A percentile compares a stretch with the other conserved stretches of the same genome.
Conservation (phyloP, 1,140 invertebrate species). For the Bathynomus jamesi region DNA sequence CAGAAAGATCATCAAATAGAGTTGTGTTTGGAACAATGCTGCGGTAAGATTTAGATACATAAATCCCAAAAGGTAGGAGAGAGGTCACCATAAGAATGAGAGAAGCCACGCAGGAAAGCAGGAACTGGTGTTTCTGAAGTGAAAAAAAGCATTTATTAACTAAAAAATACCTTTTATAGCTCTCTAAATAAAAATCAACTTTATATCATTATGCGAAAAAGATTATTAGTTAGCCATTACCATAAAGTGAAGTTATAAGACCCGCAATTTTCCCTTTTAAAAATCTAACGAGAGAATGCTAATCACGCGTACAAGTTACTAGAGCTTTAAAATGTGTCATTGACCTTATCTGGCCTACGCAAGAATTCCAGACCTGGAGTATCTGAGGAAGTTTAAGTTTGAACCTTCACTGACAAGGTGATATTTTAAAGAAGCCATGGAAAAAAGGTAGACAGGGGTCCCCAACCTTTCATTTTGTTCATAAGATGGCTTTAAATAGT, state of each 20-base stretch:
- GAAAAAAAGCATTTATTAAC: no score
- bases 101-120: slow-evolving; percentile 57
- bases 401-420: no score
- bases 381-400: no score
- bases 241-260: slow-evolving; percentile 49
- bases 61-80: slow-evolving; percentile 48
- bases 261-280: not conserved
- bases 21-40: slow-evolving; percentile 4
- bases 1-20: slow-evolving; percentile 42
- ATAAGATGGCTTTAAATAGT: no score
- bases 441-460: no score
- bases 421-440: no score
- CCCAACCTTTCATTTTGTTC: no score
- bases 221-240: slow-evolving; percentile 55
- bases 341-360: no score
- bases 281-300: not conserved
- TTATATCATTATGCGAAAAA: not conserved
- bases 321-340: not conserved
- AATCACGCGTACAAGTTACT: not conserved
- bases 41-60: slow-evolving; percentile 1
- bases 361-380: no score
- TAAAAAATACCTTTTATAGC: no score
- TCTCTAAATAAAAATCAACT: no score
- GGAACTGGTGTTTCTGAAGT: slow-evolving; percentile 57
- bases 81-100: slow-evolving; percentile 57